Evolutionary conservation across 2,797 vertebrate species (phyloP), one percentile per base, ranked within the genome.

Genomic region (Apogon talboti): DNA sequence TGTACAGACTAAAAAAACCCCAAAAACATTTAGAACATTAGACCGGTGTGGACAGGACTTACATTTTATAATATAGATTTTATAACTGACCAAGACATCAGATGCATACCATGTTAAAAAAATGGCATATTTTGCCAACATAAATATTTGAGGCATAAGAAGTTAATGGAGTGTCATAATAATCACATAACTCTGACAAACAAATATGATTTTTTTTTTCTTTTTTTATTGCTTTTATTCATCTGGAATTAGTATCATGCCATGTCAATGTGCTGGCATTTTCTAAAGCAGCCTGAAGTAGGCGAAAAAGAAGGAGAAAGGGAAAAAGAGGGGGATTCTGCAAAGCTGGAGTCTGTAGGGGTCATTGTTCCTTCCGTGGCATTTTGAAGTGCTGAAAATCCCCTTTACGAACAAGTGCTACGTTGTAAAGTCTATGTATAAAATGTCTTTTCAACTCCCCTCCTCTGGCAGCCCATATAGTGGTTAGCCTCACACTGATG

Each of bases 401-500:
- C 35, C 56, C 65, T 67, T 73, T 52, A 43, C 7, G 56, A 72
- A 66, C 53, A 35, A 66, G 76, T 66, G 69, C 65, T 65, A 33
- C 16, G 33, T 62, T 65, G 66, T 76, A 87, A 84, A 87, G 59
- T 48, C 28, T 13, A 53, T 66, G 38, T 65, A 71, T 81, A 78
- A 84, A 79, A 62, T 71, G 65, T 58, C 75, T 78, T 85, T 69
- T 74, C 56, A 86, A 73, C 75, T 79, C 71, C 48, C 30, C 43
- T 57, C 63, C 48, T 59, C 62, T 80, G 80, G 75, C 76, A 84
- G 60, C 55, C 46, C 59, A 64, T 72, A 69, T 43, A 72, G 62
- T 49, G 74, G 69, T 81, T 83, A 76, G 57, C 30, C 53, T 61
- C 0, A 21, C 74, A 89, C 87, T 91, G 85, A 92, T 88, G 86